phyloP scores from a whole-genome alignment of 2,888 invertebrate species.

The Zelleria hepariella region DNA sequence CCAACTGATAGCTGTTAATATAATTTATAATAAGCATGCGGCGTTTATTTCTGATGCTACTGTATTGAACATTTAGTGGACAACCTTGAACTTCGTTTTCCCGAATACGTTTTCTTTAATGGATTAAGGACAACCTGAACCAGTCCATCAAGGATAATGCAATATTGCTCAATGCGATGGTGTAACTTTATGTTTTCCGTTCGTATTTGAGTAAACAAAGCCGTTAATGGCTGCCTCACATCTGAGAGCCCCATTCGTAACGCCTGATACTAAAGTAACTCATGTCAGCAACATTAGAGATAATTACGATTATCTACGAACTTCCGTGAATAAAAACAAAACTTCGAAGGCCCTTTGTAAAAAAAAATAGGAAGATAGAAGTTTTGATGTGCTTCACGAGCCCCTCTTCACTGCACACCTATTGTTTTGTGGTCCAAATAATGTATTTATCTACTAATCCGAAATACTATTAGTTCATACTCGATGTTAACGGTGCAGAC shows the following conservation, averaged over 20 bases:
- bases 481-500: slow-evolving; percentile 29
- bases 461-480: slow-evolving; percentile 26
- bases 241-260: neutral
- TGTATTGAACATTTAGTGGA: neutral
- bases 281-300: neutral
- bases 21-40: neutral
- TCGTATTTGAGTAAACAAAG: neutral
- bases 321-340: neutral
- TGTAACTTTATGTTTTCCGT: neutral
- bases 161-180: neutral
- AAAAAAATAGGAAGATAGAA: neutral
- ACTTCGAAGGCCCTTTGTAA: neutral
- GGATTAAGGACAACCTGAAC: neutral
- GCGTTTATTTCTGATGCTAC: neutral
- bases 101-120: neutral
- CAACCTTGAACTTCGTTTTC: neutral
- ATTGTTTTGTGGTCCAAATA: slow-evolving; percentile 6
- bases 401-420: neutral
- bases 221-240: neutral
- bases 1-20: neutral
- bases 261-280: neutral
- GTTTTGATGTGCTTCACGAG: too few species aligned
- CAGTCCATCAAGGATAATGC: neutral
- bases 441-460: slow-evolving; percentile 14
- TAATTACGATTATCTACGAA: neutral